A percentile compares a stretch with the other conserved stretches of the same genome.
These are phyloP conservation scores for Platycheirus albimanus DNA, from an alignment of 2,888 invertebrate species.

Conservation along the genomic window DNA sequence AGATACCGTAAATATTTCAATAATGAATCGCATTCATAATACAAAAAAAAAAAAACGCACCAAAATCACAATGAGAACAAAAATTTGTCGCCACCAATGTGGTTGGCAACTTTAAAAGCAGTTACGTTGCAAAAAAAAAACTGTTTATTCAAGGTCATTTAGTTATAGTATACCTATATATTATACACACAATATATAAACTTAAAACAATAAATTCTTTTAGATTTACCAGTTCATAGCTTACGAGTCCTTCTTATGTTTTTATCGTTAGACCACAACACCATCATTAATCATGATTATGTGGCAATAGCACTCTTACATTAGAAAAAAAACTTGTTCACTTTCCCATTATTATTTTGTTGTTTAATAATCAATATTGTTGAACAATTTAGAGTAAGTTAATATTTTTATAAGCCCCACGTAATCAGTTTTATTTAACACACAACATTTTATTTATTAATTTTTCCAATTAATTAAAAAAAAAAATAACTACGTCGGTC, in stretches of 20 bases:
- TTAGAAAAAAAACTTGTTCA: conserved; percentile 7
- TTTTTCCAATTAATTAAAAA: conserved; percentile 62
- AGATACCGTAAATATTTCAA: no score
- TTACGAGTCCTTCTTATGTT: background rate
- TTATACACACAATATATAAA: no score
- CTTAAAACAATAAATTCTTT: background rate
- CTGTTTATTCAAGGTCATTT: background rate
- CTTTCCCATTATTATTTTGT: background rate
- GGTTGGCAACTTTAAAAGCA: background rate
- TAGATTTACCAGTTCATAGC: background rate
- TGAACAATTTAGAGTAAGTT: no score
- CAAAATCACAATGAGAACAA: no score
- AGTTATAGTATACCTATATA: background rate
- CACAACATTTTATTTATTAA: conserved; percentile 38
- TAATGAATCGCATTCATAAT: no score
- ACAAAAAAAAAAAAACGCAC: no score
- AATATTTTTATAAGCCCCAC: conserved; percentile 46
- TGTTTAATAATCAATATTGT: background rate
- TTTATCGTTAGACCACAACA: conserved; percentile 3
- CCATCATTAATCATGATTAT: conserved; percentile 20
- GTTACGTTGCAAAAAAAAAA: background rate
- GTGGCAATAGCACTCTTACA: conserved; percentile 16
- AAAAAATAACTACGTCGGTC: conserved; percentile 35
- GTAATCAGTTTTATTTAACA: conserved; percentile 49
- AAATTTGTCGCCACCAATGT: no score